Conservation (phyloP, 2,888 invertebrate species). For the Herminia tarsipennalis region DNA sequence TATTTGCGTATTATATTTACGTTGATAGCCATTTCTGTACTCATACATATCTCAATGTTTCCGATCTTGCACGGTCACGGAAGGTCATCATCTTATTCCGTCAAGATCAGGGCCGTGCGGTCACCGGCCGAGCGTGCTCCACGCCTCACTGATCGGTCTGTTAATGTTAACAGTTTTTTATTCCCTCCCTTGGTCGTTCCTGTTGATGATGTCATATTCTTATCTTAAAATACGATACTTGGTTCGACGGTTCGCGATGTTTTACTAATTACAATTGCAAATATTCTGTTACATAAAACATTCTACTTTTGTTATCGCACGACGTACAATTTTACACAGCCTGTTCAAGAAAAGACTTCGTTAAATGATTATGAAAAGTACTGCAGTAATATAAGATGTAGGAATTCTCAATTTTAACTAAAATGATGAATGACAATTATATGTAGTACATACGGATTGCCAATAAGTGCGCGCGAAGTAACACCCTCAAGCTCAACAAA, state of each 20-base stretch:
- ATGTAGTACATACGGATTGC: too few species aligned
- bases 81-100: conserved; percentile 60
- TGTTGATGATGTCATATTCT: conserved; percentile 73
- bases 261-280: conserved; percentile 49
- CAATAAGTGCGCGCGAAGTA: too few species aligned
- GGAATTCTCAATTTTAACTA: too few species aligned
- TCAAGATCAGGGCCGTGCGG: conserved; percentile 80
- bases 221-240: conserved; percentile 46
- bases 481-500: not conserved
- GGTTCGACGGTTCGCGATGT: conserved; percentile 35
- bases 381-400: too few species aligned
- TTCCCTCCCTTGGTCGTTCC: conserved; percentile 61
- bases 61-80: conserved; percentile 33
- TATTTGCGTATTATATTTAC: conserved; percentile 11
- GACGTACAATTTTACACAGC: too few species aligned
- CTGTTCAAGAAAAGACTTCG: too few species aligned
- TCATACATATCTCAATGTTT: conserved; percentile 10
- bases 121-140: conserved; percentile 63
- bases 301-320: conserved; percentile 17
- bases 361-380: too few species aligned
- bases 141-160: conserved; percentile 60
- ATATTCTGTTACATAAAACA: conserved; percentile 25
- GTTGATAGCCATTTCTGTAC: not conserved
- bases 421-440: too few species aligned
- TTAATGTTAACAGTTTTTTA: conserved; percentile 65